phyloP scores from a whole-genome alignment of 2,113 vertebrate genomes.

The Platycercus adscitus region DNA sequence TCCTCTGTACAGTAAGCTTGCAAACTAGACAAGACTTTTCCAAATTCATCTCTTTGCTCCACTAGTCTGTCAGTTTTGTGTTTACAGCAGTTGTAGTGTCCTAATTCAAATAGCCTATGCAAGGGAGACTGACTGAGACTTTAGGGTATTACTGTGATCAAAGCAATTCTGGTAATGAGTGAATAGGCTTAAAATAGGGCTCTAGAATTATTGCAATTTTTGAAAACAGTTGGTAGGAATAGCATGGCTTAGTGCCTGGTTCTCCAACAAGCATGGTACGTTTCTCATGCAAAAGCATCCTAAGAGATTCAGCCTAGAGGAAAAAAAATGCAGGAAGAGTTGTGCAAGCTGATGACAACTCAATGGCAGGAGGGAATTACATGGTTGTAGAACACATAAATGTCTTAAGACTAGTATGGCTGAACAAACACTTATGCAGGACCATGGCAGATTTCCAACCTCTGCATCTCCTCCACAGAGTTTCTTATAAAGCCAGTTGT shows the following conservation, averaged over 20 bases:
- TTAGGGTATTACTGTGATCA: neutral
- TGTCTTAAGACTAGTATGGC: neutral
- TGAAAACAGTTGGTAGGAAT: neutral
- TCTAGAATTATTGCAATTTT: neutral
- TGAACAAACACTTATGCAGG: neutral
- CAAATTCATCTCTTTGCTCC: neutral
- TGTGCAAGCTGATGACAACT: neutral
- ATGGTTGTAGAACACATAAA: neutral
- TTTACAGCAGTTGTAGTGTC: neutral
- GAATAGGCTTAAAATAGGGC: neutral
- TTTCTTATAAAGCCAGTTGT: neutral
- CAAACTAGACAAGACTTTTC: neutral
- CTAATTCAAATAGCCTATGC: neutral
- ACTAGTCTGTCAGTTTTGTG: neutral
- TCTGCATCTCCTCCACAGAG: neutral
- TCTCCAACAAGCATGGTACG: neutral
- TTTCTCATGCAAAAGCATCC: neutral
- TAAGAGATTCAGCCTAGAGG: neutral
- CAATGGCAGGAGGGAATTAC: neutral
- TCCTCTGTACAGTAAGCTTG: neutral
- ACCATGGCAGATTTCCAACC: neutral
- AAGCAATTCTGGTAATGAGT: neutral
- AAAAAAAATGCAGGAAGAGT: neutral
- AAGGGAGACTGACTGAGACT: neutral
- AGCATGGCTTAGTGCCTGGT: neutral